phyloP scores from a whole-genome alignment of 2,797 vertebrate species.

The Pelochelys cantorii region DNA sequence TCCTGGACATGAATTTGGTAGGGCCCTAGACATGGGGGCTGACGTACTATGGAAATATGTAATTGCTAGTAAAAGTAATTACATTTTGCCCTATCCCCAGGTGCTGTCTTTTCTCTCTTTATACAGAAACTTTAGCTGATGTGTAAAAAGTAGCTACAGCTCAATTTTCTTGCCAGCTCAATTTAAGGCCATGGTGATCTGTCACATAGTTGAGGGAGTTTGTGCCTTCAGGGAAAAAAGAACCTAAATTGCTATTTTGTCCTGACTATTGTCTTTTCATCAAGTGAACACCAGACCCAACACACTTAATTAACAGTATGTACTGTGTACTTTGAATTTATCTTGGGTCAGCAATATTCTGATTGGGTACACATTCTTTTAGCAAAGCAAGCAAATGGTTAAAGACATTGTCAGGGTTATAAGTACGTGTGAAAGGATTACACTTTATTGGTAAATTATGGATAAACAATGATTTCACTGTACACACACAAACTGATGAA shows the following conservation, averaged over 20 bases:
- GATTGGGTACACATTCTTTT: background rate
- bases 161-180: background rate
- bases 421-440: background rate
- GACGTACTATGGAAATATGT: background rate
- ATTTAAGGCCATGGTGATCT: accelerated
- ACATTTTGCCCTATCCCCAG: background rate
- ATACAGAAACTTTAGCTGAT: background rate
- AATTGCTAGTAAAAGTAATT: background rate
- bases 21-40: background rate
- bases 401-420: background rate
- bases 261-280: background rate
- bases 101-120: background rate
- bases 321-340: background rate
- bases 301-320: background rate
- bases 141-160: background rate
- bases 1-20: too few relatives aligned
- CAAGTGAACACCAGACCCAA: background rate
- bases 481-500: background rate
- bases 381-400: background rate
- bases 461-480: background rate
- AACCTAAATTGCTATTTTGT: background rate
- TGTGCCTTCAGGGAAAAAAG: background rate
- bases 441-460: background rate
- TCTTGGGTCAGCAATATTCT: background rate
- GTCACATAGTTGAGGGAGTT: background rate